Conservation (phyloP, 2,113 vertebrate species). For the Rousettus leschenaultii region DNA sequence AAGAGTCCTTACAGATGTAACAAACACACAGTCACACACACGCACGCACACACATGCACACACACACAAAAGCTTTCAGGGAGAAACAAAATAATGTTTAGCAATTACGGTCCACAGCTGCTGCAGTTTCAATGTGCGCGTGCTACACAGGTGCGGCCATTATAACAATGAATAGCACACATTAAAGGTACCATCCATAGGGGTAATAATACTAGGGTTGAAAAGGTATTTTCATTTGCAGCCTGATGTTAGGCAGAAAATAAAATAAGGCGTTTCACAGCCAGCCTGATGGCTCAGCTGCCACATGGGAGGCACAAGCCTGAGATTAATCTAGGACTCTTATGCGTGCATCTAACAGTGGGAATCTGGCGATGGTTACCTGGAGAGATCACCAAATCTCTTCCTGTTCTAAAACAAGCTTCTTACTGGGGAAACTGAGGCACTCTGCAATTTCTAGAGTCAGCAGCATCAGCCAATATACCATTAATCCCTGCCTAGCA, state of each 20-base stretch:
- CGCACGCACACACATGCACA: not conserved
- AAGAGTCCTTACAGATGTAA: slow-evolving; percentile 70
- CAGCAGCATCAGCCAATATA: not conserved
- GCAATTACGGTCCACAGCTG: slow-evolving; percentile 86
- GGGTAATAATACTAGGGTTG: slow-evolving; percentile 71
- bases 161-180: slow-evolving; percentile 85
- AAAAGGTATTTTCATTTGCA: slow-evolving; percentile 82
- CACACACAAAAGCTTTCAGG: slow-evolving; percentile 84
- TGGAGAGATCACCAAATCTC: not conserved
- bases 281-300: slow-evolving; percentile 66
- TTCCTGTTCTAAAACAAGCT: not conserved
- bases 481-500: not conserved
- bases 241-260: slow-evolving; percentile 80
- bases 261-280: slow-evolving; percentile 64
- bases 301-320: slow-evolving; percentile 22
- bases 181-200: slow-evolving; percentile 86
- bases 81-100: slow-evolving; percentile 89
- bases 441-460: not conserved
- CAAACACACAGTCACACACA: not conserved
- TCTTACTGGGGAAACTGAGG: slow-evolving; percentile 32
- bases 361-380: slow-evolving; percentile 5
- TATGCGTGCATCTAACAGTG: not conserved
- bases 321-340: slow-evolving; percentile 35
- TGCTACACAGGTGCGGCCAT: slow-evolving; percentile 89
- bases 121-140: slow-evolving; percentile 68